Conservation (phyloP, 23 tunicate genomes). For the Trididemnum nubilum region DNA sequence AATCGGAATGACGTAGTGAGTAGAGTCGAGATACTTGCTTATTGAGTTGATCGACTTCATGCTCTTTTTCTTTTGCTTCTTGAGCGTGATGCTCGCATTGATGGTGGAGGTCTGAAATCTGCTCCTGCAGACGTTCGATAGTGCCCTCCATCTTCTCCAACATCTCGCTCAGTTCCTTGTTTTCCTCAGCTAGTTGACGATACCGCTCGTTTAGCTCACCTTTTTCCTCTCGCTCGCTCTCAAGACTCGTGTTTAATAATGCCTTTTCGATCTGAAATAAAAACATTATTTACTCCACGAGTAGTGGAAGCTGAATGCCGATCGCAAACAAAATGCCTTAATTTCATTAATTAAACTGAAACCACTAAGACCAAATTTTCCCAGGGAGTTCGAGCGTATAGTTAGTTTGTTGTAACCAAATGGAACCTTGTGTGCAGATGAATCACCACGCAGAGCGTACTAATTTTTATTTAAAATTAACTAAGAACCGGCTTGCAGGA, state of each 20-base stretch:
- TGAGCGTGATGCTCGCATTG: conserved; percentile 35
- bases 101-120: conserved; percentile 12
- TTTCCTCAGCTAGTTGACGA: conserved; percentile 1
- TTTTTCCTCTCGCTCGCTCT: conserved; percentile 50
- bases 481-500: too few relatives aligned
- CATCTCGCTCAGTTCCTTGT: conserved; percentile 23
- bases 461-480: too few relatives aligned
- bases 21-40: conserved; percentile 5
- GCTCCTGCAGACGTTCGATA: conserved; percentile 38
- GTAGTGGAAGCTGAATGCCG: too few relatives aligned
- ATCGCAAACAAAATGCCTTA: too few relatives aligned
- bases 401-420: too few relatives aligned
- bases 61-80: conserved; percentile 26
- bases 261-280: conserved; percentile 53
- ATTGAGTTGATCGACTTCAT: conserved; percentile 22
- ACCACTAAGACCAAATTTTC: too few relatives aligned
- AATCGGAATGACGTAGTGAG: too few relatives aligned
- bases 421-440: too few relatives aligned
- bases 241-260: conserved; percentile 52
- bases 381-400: too few relatives aligned
- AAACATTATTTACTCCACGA: too few relatives aligned
- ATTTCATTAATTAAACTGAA: too few relatives aligned
- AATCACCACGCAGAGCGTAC: too few relatives aligned
- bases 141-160: conserved; percentile 30
- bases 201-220: conserved; percentile 17